These are phyloP conservation scores for Gymnosoma rotundatum DNA, from an alignment of 2,888 invertebrate genomes.

Conservation along the genomic window DNA sequence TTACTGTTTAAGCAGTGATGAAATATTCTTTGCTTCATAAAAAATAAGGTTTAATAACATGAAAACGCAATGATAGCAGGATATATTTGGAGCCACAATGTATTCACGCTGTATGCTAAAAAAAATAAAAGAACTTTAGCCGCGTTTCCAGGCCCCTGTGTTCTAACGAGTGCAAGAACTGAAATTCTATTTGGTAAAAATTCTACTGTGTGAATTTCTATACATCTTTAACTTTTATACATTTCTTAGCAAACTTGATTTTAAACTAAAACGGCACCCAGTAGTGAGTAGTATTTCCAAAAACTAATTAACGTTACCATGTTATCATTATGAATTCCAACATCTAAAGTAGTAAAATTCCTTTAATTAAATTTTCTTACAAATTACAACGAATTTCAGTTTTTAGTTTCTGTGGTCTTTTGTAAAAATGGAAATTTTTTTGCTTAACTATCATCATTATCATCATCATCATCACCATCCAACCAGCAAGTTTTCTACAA, in stretches of 20 bases:
- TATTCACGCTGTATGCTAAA: too few relatives aligned
- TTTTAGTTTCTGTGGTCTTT: slow-evolving; percentile 28
- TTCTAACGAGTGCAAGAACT: too few relatives aligned
- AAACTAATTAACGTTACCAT: slow-evolving; percentile 26
- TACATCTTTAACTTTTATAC: neutral
- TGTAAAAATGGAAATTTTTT: slow-evolving; percentile 33
- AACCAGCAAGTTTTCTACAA: slow-evolving; percentile 37
- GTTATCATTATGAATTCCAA: slow-evolving; percentile 32
- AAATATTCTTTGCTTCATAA: too few relatives aligned
- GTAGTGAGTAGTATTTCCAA: neutral
- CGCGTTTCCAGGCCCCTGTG: too few relatives aligned
- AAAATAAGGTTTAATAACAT: too few relatives aligned
- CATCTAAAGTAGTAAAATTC: slow-evolving; percentile 22
- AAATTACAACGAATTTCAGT: slow-evolving; percentile 27
- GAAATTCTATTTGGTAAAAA: too few relatives aligned
- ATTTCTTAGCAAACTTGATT: neutral
- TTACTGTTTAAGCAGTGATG: too few relatives aligned
- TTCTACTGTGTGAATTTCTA: neutral
- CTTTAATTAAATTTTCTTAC: slow-evolving; percentile 46
- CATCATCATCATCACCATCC: slow-evolving; percentile 28
- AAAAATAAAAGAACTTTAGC: too few relatives aligned
- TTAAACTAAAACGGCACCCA: neutral
- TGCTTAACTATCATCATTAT: slow-evolving; percentile 15
- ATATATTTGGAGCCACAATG: too few relatives aligned
- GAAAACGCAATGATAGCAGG: too few relatives aligned